A percentile compares a stretch with the other conserved stretches of the same genome.
Evolutionary conservation across 2,797 vertebrate genomes (phyloP).

Genomic region (Gadopsis marmoratus): DNA sequence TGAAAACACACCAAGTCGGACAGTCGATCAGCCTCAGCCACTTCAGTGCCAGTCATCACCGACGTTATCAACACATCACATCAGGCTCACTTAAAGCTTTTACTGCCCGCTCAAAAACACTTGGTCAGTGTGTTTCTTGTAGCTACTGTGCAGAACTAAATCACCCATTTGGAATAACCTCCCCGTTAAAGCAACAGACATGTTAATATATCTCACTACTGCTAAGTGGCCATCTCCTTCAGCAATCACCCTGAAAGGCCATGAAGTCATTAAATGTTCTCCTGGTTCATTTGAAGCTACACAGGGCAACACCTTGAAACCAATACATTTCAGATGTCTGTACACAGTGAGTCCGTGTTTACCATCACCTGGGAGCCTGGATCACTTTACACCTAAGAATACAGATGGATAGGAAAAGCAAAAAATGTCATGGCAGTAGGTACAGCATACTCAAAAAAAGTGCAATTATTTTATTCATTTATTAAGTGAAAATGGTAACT

Average conservation of each 20-base stretch:
- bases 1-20: constrained; percentile 53
- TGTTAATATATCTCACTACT: constrained; percentile 15
- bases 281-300: constrained; percentile 20
- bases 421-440: no score
- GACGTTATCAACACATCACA: constrained; percentile 58
- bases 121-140: constrained; percentile 4
- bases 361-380: no score
- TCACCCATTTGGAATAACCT: constrained; percentile 3
- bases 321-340: constrained; percentile 14
- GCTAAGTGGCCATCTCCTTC: constrained; percentile 16
- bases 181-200: constrained; percentile 17
- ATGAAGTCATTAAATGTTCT: constrained; percentile 2
- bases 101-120: constrained; percentile 20
- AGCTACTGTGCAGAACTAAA: constrained; percentile 19
- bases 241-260: constrained; percentile 23
- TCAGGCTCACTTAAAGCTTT: constrained; percentile 39
- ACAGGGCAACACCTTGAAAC: constrained; percentile 10
- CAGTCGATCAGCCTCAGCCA: constrained; percentile 31
- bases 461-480: no score
- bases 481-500: no score
- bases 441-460: no score
- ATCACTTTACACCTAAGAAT: no score
- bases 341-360: no score
- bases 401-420: no score
- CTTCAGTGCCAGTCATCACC: constrained; percentile 54